Conservation (phyloP, 2,113 vertebrate species). For the Coryphaenoides rupestris region DNA sequence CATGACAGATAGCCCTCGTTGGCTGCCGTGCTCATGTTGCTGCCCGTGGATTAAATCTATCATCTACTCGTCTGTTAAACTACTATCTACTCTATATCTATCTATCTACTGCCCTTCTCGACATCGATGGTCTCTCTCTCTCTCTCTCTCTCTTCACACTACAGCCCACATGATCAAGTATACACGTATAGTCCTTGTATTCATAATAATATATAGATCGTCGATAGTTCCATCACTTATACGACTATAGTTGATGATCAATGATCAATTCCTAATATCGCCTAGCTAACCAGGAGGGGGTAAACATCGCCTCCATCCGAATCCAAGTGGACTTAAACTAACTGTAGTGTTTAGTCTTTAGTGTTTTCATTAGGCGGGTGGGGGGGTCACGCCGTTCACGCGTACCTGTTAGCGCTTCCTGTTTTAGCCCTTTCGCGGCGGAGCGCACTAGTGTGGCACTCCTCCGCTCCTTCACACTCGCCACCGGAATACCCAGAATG, state of each 20-base stretch:
- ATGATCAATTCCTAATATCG: background rate
- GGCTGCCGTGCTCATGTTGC: conserved; percentile 16
- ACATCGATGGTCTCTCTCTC: background rate
- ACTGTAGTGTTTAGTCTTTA: background rate
- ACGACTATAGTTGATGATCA: too few species aligned
- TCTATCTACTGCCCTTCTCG: conserved; percentile 33
- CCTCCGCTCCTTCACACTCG: conserved; percentile 10
- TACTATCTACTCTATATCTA: too few species aligned
- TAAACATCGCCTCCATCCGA: background rate
- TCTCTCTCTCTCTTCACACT: background rate
- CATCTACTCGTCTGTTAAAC: background rate
- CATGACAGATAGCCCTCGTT: conserved; percentile 22
- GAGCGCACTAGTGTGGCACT: conserved; percentile 12
- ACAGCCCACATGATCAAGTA: too few species aligned
- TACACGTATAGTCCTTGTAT: background rate
- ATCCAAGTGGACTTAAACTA: background rate
- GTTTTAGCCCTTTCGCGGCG: conserved; percentile 59
- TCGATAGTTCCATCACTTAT: too few species aligned
- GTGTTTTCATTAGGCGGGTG: background rate
- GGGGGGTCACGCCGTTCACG: background rate
- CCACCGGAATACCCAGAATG: too few species aligned
- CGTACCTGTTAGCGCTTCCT: conserved; percentile 1
- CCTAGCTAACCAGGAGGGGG: background rate
- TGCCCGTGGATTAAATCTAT: background rate
- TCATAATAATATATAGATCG: too few species aligned